Evolutionary conservation across 1,140 invertebrate species (phyloP).

Genomic region (Vanessa atalanta): DNA sequence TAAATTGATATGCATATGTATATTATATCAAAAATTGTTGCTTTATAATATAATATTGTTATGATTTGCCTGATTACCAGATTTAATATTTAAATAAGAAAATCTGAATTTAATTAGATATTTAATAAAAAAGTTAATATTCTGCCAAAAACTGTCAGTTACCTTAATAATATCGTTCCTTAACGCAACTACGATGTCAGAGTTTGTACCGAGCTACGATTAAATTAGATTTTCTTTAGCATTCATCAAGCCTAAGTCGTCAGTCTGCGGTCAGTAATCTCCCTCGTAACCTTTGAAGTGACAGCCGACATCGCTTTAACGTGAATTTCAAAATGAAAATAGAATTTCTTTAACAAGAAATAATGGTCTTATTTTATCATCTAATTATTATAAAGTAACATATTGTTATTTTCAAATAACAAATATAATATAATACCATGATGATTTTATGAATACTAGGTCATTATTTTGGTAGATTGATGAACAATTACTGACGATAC

Average conservation of each 20-base stretch:
- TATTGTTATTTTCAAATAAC: neutral
- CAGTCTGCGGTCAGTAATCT: constrained; percentile 18
- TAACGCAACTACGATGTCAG: neutral
- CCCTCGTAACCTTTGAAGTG: constrained; percentile 28
- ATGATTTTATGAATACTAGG: too few species aligned
- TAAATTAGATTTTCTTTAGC: constrained; percentile 25
- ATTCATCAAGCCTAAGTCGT: constrained; percentile 15
- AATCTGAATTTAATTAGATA: too few species aligned
- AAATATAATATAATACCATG: neutral
- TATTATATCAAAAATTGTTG: too few species aligned
- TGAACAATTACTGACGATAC: too few species aligned
- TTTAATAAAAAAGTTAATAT: too few species aligned
- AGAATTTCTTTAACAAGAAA: neutral
- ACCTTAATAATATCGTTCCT: constrained; percentile 3
- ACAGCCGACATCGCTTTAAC: constrained; percentile 22
- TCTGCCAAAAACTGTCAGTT: neutral
- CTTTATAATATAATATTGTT: too few species aligned
- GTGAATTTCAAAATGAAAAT: constrained; percentile 12
- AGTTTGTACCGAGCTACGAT: constrained; percentile 1
- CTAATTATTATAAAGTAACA: neutral
- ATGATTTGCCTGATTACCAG: too few species aligned
- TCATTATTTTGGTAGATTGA: too few species aligned
- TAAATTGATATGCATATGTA: too few species aligned
- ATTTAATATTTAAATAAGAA: too few species aligned
- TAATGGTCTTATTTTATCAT: neutral